Evolutionary conservation across 2,888 invertebrate genomes (phyloP).

Genomic region (Sphecodes monilicornis): DNA sequence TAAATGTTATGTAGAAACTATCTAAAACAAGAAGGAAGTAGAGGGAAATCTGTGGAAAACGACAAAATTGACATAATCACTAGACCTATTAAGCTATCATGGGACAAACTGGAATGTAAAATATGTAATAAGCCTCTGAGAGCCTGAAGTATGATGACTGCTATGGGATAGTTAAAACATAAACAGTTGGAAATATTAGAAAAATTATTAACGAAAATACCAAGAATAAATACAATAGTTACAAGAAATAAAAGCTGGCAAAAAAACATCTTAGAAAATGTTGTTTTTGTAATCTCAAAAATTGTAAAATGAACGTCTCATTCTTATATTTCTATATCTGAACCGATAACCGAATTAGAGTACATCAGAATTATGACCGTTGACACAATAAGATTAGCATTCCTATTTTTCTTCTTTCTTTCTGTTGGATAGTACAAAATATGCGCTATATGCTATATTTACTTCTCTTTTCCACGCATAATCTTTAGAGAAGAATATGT

Average conservation of each 20-base stretch:
- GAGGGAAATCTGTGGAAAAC: not conserved
- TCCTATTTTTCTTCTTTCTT: not conserved
- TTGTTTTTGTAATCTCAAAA: not conserved
- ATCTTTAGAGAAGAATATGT: constrained; percentile 15
- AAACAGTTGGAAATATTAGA: not conserved
- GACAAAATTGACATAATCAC: not conserved
- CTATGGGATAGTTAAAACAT: not conserved
- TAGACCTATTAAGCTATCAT: not conserved
- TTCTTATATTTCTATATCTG: not conserved
- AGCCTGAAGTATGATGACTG: not conserved
- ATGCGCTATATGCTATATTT: constrained; percentile 27
- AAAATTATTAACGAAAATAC: not conserved
- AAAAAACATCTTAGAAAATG: not conserved
- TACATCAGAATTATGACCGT: not conserved
- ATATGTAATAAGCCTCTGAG: not conserved
- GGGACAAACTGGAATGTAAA: not conserved
- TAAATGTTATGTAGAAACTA: not conserved
- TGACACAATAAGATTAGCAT: too few species aligned
- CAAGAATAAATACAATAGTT: not conserved
- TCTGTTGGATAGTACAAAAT: not conserved
- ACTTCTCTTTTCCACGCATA: not conserved
- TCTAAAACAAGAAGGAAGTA: not conserved
- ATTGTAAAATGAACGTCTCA: not conserved
- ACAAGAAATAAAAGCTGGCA: not conserved
- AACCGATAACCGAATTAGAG: not conserved